Base-by-base conservation (phyloP, 2,113 vertebrate species). In the Corythaeola cristata region DNA sequence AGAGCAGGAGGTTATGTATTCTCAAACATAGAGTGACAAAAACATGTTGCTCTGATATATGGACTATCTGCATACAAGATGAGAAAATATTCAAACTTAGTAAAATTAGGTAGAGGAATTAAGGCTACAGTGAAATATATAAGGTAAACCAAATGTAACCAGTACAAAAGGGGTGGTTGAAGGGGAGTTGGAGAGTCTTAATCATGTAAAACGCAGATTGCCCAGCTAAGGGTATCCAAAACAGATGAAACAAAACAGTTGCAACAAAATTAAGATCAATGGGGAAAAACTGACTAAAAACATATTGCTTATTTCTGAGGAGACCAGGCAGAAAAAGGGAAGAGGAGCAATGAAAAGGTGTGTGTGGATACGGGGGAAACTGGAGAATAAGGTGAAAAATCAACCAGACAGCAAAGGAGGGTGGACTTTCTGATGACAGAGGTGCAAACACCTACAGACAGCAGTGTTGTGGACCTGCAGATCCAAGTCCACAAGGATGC, bases 291-390 rank as follows among this genome's bases (percentile, higher is more conserved):
- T 30, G 1, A 33, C 21, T 74, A 8, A 39, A 84, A 69, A 4
- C 8, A 35, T 49, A 37, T 3, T 53, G 32, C 1, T 12, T 21
- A 32, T 32, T 89, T 81, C 32, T 35, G 50, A 45, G 37, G 17
- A 77, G 15, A 62, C 7, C 0, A 0, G 8, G 11, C 15, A 85
- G 24, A 22, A 71, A 80, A 67, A 4, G 0, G 5, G 19, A 55
- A 53, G 22, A 72, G 14, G 2, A 72, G 5, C 20, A 73, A 33
- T 33, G 35, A 30, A 79, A 60, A 79, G 1, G 2, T 28, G 7
- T 22, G 10, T 5, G 22, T 32, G 9, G 21, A 20, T 47, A 44
- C 3, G 8, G 28, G 12, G 10, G 9, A 10, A 66, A 75, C 50
- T 44, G 33, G 9, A 53, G 3, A 12, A 33, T 6, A 63, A 64